Conservation (phyloP, 1,140 invertebrate genomes). For the Mycetomoellerius zeteki region DNA sequence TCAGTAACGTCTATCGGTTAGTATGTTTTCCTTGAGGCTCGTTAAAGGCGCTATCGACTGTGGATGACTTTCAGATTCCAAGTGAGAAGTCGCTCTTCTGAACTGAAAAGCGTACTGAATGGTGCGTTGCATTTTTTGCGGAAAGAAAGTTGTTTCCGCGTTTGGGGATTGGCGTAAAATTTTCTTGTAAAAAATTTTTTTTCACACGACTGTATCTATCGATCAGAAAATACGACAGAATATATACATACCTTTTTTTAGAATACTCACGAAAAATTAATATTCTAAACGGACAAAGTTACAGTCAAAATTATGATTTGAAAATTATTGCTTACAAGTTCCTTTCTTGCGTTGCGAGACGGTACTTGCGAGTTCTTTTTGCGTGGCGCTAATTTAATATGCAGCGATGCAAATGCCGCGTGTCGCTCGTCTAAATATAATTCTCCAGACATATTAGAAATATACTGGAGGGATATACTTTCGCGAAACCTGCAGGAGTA, state of each 20-base stretch:
- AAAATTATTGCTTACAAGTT: not conserved
- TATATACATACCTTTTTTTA: not conserved
- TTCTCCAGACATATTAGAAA: slow-evolving; percentile 22
- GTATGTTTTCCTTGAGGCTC: slow-evolving; percentile 19
- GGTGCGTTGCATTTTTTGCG: not conserved
- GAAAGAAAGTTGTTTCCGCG: not conserved
- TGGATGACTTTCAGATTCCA: slow-evolving; percentile 45
- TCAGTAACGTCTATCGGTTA: slow-evolving; percentile 32
- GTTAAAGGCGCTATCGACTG: slow-evolving; percentile 17
- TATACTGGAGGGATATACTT: not conserved
- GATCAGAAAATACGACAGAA: not conserved
- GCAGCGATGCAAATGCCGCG: slow-evolving; percentile 14
- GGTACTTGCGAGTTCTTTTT: slow-evolving; percentile 5
- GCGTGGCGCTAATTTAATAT: slow-evolving; percentile 55
- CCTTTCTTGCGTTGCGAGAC: not conserved
- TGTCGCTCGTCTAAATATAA: slow-evolving; percentile 51
- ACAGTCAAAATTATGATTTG: not conserved
- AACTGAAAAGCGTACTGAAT: not conserved
- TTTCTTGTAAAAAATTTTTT: slow-evolving; percentile 1
- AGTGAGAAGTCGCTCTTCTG: not conserved
- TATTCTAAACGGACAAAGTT: not conserved
- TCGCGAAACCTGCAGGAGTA: slow-evolving; percentile 22
- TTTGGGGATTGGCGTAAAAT: not conserved
- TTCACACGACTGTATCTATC: not conserved
- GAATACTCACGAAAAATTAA: not conserved